These are phyloP conservation scores for Potamilus streckersoni DNA, from an alignment of 1,140 invertebrate genomes.

Conservation along the genomic window DNA sequence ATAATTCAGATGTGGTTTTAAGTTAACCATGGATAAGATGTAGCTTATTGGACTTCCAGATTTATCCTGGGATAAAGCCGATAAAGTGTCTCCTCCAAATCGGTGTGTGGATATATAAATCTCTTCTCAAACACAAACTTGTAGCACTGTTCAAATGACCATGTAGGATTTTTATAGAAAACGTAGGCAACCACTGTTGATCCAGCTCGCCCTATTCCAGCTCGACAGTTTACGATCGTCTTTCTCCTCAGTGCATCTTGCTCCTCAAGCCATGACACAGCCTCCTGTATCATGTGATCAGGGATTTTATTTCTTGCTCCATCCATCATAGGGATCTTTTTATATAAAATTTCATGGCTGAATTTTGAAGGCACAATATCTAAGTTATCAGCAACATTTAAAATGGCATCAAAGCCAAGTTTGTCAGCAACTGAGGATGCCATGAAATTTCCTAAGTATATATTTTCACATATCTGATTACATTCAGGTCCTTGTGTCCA, in stretches of 20 bases:
- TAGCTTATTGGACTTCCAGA: not conserved
- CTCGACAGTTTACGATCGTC: slow-evolving; percentile 34
- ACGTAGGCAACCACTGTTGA: slow-evolving; percentile 37
- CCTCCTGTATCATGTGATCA: slow-evolving; percentile 15
- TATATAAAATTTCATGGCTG: slow-evolving; percentile 22
- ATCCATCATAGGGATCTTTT: slow-evolving; percentile 28
- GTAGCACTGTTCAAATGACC: slow-evolving; percentile 32
- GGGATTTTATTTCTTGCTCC: slow-evolving; percentile 16
- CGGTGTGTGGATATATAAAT: slow-evolving; percentile 40
- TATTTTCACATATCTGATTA: not conserved
- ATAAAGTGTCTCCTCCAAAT: slow-evolving; percentile 28
- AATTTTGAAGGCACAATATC: slow-evolving; percentile 26
- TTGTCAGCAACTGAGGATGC: slow-evolving; percentile 32
- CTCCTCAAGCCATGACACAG: slow-evolving; percentile 31
- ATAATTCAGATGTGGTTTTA: too few species aligned
- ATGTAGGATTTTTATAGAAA: slow-evolving; percentile 25
- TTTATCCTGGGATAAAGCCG: slow-evolving; percentile 23
- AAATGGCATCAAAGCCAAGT: slow-evolving; percentile 32
- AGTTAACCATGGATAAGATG: too few species aligned
- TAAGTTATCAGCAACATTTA: slow-evolving; percentile 36
- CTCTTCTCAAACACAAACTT: slow-evolving; percentile 31
- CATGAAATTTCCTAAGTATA: slow-evolving; percentile 42
- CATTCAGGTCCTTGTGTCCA: slow-evolving; percentile 30
- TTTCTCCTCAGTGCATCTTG: slow-evolving; percentile 16
- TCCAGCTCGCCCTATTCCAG: slow-evolving; percentile 37